Base-by-base conservation (phyloP, 2,797 vertebrate genomes). In the Semotilus atromaculatus region DNA sequence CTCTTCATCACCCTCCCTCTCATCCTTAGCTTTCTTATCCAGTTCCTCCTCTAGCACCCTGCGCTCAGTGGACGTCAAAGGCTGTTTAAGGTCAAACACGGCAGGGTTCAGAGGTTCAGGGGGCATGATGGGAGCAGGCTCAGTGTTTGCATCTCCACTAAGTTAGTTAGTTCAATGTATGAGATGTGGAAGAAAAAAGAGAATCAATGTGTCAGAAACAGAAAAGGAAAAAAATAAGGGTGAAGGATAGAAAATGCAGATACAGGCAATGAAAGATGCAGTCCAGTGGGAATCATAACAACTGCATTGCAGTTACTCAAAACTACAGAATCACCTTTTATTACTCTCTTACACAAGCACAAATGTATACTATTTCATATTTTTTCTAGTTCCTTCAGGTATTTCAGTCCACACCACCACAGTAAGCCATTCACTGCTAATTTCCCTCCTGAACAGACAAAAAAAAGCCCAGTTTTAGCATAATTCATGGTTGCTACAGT, bases 41-140 rank as follows among this genome's bases (percentile, higher is more conserved):
- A 95, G 89, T 53, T 88, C 53, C n/a, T 91, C 89, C 48, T 95
- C 94, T 38, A 94, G 81, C 14, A 64, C 77, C 53, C 80, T 79
- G 9, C 79, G 72, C 85, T 95, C 93, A 3, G 91, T 89, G 0
- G 77, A 81, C 34, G 92, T 89, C 14, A 85, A 76, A 31, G 85
- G 13, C 29, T 40, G 58, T 73, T 78, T 78, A 13, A 78, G 71
- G 80, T 87, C 82, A 74, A 29, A 64, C 51, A 82, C 67, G 67
- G 1, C 81, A 14, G 38, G 82, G 70, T 76, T 88, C 31, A 40
- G 6, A 18, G 84, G 55, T 68, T 87, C 73, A 36, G 85, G 68
- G 81, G 86, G 23, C 55, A 80, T 13, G 64, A 74, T 72, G 76
- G 87, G 91, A 4, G 34, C 38, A 67, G 84, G 60, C 75, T 38